Conservation (phyloP, 2,888 invertebrate genomes). For the Uloborus plumipes region DNA sequence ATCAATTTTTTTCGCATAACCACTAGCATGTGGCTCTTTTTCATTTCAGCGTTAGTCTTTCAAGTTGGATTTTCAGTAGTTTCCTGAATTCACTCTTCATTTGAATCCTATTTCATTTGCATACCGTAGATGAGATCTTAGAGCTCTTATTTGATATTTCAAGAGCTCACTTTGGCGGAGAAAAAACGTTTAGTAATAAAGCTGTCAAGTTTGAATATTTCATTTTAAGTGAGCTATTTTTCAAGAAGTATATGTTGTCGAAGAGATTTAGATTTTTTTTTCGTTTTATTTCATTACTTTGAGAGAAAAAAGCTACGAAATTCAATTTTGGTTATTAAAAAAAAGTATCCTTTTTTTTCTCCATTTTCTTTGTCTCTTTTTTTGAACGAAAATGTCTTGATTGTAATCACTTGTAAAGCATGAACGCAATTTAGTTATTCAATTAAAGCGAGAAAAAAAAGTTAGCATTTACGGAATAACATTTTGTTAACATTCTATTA, state of each 20-base stretch:
- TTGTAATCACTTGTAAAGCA: conserved; percentile 60
- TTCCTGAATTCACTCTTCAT: not conserved
- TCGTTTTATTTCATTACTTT: too few relatives aligned
- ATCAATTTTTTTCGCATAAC: conserved; percentile 23
- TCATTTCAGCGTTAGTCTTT: not conserved
- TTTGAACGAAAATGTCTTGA: conserved; percentile 30
- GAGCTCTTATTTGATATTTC: conserved; percentile 23
- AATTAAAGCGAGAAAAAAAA: conserved; percentile 35
- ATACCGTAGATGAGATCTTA: conserved; percentile 35
- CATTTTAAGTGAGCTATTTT: conserved; percentile 61
- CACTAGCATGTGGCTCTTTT: conserved; percentile 35
- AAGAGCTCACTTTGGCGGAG: conserved; percentile 1
- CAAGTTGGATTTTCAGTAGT: too few relatives aligned
- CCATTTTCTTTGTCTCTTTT: conserved; percentile 1
- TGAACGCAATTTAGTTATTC: conserved; percentile 60
- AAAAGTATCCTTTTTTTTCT: too few relatives aligned
- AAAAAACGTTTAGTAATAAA: conserved; percentile 46
- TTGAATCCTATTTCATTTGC: conserved; percentile 58
- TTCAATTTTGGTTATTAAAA: too few relatives aligned
- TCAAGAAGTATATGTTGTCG: conserved; percentile 2
- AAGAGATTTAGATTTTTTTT: too few relatives aligned
- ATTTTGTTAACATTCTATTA: conserved; percentile 56
- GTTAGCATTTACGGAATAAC: conserved; percentile 26
- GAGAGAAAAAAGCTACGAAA: too few relatives aligned
- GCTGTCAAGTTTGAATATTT: conserved; percentile 63